phyloP scores from a whole-genome alignment of 2,888 invertebrate genomes.

The Fabriciana adippe region DNA sequence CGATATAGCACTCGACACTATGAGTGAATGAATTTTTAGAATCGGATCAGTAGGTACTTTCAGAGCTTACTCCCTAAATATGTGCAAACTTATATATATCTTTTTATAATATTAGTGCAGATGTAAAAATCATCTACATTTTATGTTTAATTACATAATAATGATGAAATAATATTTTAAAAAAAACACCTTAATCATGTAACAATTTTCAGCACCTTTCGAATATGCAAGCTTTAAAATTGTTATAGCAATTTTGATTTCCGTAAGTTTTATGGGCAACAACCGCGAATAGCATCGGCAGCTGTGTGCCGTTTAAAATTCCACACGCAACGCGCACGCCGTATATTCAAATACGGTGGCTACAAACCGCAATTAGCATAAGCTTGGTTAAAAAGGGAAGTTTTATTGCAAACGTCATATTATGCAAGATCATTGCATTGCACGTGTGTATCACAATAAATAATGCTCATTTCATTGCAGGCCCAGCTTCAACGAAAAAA shows the following conservation, averaged over 20 bases:
- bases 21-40: no score
- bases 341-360: conserved; percentile 70
- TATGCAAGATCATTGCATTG: conserved; percentile 45
- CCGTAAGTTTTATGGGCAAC: conserved; percentile 50
- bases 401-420: conserved; percentile 48
- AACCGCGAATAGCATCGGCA: conserved; percentile 56
- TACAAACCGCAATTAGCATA: conserved; percentile 76
- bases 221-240: conserved; percentile 19
- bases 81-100: no score
- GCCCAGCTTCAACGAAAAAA: conserved; percentile 60
- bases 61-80: no score
- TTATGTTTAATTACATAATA: no score
- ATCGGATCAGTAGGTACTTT: no score
- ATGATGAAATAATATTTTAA: no score
- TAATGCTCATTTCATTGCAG: conserved; percentile 61
- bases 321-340: conserved; percentile 59
- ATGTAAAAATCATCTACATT: no score
- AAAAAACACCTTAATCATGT: neutral
- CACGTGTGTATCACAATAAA: conserved; percentile 23
- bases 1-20: no score
- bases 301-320: conserved; percentile 64
- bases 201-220: neutral
- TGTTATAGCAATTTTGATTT: conserved; percentile 49
- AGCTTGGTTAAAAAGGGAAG: conserved; percentile 49
- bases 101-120: no score